These are phyloP conservation scores for Ceratosolen fusciceps DNA, from an alignment of 1,140 invertebrate genomes.

Conservation along the genomic window DNA sequence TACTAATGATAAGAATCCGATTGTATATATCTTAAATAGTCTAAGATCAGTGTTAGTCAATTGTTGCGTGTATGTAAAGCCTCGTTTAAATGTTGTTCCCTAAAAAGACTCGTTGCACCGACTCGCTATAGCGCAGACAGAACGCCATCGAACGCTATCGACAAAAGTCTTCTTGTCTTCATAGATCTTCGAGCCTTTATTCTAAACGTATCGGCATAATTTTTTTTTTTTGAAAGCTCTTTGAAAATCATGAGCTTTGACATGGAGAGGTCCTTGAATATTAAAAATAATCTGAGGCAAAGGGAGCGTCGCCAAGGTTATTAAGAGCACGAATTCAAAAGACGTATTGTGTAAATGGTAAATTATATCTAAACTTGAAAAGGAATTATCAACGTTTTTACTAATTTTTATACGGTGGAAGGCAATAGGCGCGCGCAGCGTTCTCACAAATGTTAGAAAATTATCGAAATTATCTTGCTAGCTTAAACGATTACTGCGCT, in stretches of 20 bases:
- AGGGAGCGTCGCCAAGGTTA: neutral
- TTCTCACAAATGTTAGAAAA: neutral
- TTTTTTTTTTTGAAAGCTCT: too few species aligned
- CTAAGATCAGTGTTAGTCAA: conserved; percentile 12
- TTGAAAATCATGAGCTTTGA: too few species aligned
- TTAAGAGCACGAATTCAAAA: neutral
- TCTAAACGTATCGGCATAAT: too few species aligned
- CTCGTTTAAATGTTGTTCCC: too few species aligned
- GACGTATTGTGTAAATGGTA: neutral
- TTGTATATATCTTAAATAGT: neutral
- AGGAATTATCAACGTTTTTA: conserved; percentile 6
- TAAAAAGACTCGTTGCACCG: too few species aligned
- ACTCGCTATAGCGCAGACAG: too few species aligned
- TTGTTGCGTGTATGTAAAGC: neutral
- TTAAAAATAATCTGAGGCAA: too few species aligned
- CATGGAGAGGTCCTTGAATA: too few species aligned
- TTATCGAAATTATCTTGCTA: neutral
- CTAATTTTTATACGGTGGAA: neutral
- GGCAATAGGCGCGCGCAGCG: neutral
- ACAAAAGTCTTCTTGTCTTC: too few species aligned
- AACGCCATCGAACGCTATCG: too few species aligned
- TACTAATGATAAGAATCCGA: neutral
- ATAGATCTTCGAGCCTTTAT: too few species aligned
- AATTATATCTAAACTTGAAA: neutral
- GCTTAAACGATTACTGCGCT: neutral